A percentile compares a stretch with the other conserved stretches of the same genome.
Conservation (phyloP, 2,113 vertebrate species). For the Esox niger region DNA sequence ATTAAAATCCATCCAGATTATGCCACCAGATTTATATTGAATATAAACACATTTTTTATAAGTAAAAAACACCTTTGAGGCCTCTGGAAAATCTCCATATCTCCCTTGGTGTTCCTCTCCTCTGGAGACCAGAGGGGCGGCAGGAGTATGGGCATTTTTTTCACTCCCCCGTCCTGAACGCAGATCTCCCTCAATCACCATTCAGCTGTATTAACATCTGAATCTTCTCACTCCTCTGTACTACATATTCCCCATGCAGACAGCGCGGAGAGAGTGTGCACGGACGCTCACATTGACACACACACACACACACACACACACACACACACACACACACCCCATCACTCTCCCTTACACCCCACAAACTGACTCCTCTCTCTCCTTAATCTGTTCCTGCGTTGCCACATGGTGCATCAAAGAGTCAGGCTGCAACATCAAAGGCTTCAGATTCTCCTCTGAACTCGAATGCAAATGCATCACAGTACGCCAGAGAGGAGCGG, state of each 20-base stretch:
- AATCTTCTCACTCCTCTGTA: no score
- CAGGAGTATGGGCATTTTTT: constrained; percentile 9
- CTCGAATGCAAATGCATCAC: constrained; percentile 53
- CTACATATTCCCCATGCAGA: constrained; percentile 9
- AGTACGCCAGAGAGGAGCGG: constrained; percentile 36
- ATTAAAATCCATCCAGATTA: constrained; percentile 53
- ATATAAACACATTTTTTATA: constrained; percentile 38
- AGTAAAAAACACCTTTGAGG: constrained; percentile 52
- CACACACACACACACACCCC: neutral
- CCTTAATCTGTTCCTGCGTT: constrained; percentile 26
- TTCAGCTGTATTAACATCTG: no score
- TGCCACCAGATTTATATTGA: constrained; percentile 39
- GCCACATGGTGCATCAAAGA: constrained; percentile 61
- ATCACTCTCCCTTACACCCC: constrained; percentile 33
- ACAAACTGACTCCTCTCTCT: constrained; percentile 9
- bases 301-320: constrained; percentile 16
- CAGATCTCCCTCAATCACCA: no score
- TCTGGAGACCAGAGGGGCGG: constrained; percentile 28
- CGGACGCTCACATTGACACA: neutral
- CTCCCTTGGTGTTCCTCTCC: constrained; percentile 49
- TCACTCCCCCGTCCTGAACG: constrained; percentile 26
- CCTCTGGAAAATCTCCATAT: neutral
- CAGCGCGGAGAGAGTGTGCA: neutral
- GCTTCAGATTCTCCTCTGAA: constrained; percentile 44
- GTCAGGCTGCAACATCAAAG: constrained; percentile 59